Conservation (phyloP, 2,797 vertebrate genomes). For the Botia kubotai region DNA sequence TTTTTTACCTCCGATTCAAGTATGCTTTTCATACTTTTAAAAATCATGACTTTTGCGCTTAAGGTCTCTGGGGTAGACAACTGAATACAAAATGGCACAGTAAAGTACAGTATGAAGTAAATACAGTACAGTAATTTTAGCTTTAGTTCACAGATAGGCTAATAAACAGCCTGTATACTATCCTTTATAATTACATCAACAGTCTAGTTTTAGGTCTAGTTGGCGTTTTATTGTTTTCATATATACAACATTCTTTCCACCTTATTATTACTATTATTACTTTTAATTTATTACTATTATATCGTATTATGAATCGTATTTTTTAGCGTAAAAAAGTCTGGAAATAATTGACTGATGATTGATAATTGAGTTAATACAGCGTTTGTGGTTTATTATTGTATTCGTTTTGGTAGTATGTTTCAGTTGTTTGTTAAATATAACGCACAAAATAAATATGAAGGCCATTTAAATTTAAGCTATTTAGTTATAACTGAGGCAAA, state of each 20-base stretch:
- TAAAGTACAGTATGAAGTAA: neutral
- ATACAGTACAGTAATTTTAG: neutral
- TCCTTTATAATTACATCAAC: too few relatives aligned
- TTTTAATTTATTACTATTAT: too few relatives aligned
- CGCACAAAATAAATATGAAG: neutral
- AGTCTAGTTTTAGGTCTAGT: too few relatives aligned
- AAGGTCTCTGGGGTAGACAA: neutral
- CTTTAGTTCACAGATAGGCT: neutral
- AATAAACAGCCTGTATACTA: too few relatives aligned
- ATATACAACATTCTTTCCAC: neutral
- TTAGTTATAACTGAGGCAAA: neutral
- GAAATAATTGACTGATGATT: too few relatives aligned
- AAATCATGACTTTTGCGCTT: neutral
- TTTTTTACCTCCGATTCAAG: neutral
- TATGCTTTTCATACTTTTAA: neutral
- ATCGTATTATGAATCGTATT: too few relatives aligned
- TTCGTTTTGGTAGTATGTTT: neutral
- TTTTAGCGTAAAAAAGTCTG: too few relatives aligned
- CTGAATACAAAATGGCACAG: neutral
- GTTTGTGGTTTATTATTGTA: neutral
- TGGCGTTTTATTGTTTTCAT: too few relatives aligned
- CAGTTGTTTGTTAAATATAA: neutral
- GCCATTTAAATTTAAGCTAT: neutral
- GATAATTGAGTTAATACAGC: too few relatives aligned
- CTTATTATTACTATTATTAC: constrained; percentile 4